Base-by-base conservation (phyloP, 2,797 vertebrate species). In the Cirrhinus mrigala region DNA sequence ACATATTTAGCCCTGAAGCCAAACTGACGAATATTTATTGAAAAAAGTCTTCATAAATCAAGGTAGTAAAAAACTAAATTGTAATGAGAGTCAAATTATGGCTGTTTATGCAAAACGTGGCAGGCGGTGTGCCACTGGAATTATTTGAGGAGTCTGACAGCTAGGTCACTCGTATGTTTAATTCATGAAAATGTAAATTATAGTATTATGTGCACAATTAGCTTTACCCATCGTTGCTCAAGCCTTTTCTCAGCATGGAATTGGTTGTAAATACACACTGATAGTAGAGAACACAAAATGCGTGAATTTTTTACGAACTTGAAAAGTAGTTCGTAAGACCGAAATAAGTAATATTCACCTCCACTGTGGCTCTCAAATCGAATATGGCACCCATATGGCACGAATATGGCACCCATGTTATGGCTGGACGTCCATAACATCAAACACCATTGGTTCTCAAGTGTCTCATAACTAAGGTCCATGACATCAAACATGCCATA, bases 121-220 rank as follows among this genome's bases (percentile, higher is more conserved):
- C 84, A 82, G 60, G 44, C 76, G 46, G 71, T 82, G 73, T 86
- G 58, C 73, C 82, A 82, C 79, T 82, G 52, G 83, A 85, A 70
- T 80, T 76, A 88, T 89, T 77, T 82, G 29, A 82, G 86, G 75
- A 56, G 68, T 52, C 58, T 85, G 74, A 73, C 73, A 79, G 78
- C 58, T 58, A 79, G 83, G 74, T 85, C 80, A 82, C 27, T 75
- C 70, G 50, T 50, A 88, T 68, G 75, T 86, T 79, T 86, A 70
- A 85, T 88, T 85, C 83, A 79, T 79, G 84, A 85, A 85, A 84
- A 87, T 88, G 84, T 75, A 88, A 89, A 89, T 88, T 37, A 69
- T 44, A 54, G 14, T 64, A 88, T 85, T 87, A 87, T 80, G 62
- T 33, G 58, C 58, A 69, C 71, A 82, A 82, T 86, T 86, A 85